These are phyloP conservation scores for Nerophis lumbriciformis DNA, from an alignment of 2,113 vertebrate genomes.

Conservation along the genomic window DNA sequence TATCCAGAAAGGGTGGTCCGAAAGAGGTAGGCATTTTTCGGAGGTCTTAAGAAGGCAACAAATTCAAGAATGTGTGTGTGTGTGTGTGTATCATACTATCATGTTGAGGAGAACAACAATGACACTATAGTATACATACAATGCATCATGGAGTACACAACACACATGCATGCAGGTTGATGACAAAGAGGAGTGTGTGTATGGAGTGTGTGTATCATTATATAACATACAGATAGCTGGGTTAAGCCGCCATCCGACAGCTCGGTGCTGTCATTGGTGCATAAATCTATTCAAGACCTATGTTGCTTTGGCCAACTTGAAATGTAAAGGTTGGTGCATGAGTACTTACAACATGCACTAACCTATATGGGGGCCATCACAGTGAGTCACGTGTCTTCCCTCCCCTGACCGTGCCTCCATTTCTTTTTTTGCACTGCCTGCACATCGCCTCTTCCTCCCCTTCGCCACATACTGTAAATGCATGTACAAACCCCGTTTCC, in stretches of 20 bases:
- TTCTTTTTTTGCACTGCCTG: slow-evolving; percentile 26
- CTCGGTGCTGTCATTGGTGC: slow-evolving; percentile 21
- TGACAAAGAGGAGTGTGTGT: slow-evolving; percentile 29
- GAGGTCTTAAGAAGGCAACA: no score
- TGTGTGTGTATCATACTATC: no score
- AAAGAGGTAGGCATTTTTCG: no score
- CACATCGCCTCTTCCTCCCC: slow-evolving; percentile 1
- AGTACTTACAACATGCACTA: slow-evolving; percentile 53
- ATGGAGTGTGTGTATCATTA: slow-evolving; percentile 43
- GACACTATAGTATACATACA: no score
- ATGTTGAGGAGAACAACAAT: no score
- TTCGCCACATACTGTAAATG: slow-evolving; percentile 3
- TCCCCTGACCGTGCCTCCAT: slow-evolving; percentile 25
- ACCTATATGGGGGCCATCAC: slow-evolving; percentile 41
- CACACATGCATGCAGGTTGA: slow-evolving; percentile 39
- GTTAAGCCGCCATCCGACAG: slow-evolving; percentile 24
- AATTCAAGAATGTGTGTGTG: no score
- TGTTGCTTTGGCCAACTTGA: background rate
- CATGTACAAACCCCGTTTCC: no score
- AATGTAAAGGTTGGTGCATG: background rate
- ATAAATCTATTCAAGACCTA: background rate
- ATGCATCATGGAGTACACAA: no score
- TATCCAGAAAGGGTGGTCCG: no score
- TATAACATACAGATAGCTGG: slow-evolving; percentile 38
- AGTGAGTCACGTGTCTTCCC: slow-evolving; percentile 54